Evolutionary conservation across 2,888 invertebrate genomes (phyloP).

Genomic region (Auanema sp.): DNA sequence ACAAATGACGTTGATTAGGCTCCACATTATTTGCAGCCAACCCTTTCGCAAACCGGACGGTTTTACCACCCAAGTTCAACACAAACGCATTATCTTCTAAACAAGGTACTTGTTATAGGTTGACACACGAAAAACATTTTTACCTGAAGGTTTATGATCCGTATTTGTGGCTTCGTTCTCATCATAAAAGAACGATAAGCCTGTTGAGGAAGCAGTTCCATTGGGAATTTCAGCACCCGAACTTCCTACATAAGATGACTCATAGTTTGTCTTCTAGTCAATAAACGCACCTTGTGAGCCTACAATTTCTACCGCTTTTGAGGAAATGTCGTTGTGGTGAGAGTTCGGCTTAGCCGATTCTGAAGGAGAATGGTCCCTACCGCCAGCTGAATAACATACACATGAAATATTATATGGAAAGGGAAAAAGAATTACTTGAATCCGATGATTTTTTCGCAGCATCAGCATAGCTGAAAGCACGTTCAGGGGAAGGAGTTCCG

Average conservation of each 20-base stretch:
- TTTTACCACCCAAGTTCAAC: constrained; percentile 17
- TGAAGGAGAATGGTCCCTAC: neutral
- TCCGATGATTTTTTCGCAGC: constrained; percentile 32
- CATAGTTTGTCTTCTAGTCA: too few relatives aligned
- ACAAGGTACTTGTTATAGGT: neutral
- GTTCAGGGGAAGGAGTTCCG: constrained; percentile 9
- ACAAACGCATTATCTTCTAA: constrained; percentile 11
- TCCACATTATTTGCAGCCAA: neutral
- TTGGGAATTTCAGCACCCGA: neutral
- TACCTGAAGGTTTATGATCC: neutral
- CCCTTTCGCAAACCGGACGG: constrained; percentile 15
- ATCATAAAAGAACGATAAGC: constrained; percentile 19
- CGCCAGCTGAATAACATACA: neutral
- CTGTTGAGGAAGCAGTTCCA: neutral
- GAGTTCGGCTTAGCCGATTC: neutral
- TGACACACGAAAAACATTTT: too few relatives aligned
- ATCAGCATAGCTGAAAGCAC: constrained; percentile 33
- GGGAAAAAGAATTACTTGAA: constrained; percentile 8
- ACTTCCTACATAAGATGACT: too few relatives aligned
- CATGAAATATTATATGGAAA: neutral
- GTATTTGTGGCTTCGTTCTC: constrained; percentile 8
- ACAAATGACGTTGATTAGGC: constrained; percentile 1
- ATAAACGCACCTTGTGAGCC: too few relatives aligned
- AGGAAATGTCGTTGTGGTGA: too few relatives aligned
- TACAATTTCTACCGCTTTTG: too few relatives aligned